Conservation (phyloP, 1,140 invertebrate species). For the Aphelinus certus region DNA sequence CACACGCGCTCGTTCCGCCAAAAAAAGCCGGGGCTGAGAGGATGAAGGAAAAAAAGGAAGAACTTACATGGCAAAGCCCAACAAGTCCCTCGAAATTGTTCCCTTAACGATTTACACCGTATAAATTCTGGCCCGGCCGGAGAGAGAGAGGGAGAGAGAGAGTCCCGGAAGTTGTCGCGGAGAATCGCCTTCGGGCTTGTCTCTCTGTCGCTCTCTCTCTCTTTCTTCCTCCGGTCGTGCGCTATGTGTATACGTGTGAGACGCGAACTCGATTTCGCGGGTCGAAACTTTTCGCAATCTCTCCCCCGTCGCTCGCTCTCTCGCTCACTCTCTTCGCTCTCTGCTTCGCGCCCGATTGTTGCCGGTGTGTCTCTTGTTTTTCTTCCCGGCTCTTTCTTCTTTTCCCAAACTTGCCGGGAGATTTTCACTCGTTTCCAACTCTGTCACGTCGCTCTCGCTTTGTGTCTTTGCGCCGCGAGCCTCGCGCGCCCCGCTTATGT, state of each 20-base stretch:
- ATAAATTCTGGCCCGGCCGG: conserved; percentile 2
- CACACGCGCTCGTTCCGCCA: too few relatives aligned
- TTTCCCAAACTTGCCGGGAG: background rate
- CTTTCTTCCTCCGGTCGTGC: background rate
- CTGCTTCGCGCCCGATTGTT: background rate
- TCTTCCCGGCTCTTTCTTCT: too few relatives aligned
- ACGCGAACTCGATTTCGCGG: conserved; percentile 35
- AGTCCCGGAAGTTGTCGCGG: conserved; percentile 31
- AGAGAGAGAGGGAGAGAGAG: background rate
- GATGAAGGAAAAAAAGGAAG: background rate
- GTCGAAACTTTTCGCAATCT: conserved; percentile 35
- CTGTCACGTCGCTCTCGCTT: background rate
- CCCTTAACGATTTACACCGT: conserved; percentile 32
- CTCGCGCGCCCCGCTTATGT: background rate
- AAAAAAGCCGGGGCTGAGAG: too few relatives aligned
- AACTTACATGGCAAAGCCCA: background rate
- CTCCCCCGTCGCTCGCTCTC: conserved; percentile 2
- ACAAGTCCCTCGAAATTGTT: conserved; percentile 11
- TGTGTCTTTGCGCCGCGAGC: too few relatives aligned
- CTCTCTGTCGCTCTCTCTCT: background rate
- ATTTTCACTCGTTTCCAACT: conserved; percentile 24
- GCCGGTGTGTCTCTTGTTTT: background rate
- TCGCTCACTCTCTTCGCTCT: background rate
- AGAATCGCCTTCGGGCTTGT: background rate
- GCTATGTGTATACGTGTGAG: background rate